Conservation (phyloP, 2,797 vertebrate genomes). For the Acipenser oxyrinchus region DNA sequence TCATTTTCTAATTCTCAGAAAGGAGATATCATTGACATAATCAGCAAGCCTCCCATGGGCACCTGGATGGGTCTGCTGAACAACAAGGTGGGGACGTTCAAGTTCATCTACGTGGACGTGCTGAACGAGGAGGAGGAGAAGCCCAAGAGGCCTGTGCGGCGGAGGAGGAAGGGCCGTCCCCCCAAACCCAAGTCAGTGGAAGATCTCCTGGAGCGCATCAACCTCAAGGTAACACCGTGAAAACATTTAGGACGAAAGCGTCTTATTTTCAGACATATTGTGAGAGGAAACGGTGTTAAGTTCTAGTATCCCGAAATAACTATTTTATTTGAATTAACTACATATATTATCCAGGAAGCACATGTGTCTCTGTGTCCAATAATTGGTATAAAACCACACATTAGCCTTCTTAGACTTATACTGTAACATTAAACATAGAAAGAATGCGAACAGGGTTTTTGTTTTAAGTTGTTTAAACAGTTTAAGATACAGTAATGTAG, state of each 20-base stretch:
- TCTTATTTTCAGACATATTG: too few species aligned
- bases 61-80: slow-evolving; percentile 98
- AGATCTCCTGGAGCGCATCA: slow-evolving; percentile 89
- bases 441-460: too few species aligned
- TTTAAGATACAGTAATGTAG: too few species aligned
- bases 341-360: too few species aligned
- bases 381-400: too few species aligned
- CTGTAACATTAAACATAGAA: too few species aligned
- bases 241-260: neutral
- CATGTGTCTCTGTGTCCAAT: too few species aligned
- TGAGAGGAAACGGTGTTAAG: too few species aligned
- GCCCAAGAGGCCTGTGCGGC: slow-evolving; percentile 80
- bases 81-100: slow-evolving; percentile 98
- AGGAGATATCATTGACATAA: slow-evolving; percentile 95
- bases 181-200: slow-evolving; percentile 93
- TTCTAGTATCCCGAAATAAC: too few species aligned
- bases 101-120: slow-evolving; percentile 97
- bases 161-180: slow-evolving; percentile 79
- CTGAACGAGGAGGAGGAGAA: slow-evolving; percentile 89
- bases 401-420: too few species aligned
- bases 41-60: slow-evolving; percentile 97
- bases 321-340: too few species aligned
- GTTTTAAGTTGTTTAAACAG: too few species aligned
- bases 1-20: slow-evolving; percentile 51
- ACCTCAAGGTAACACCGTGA: slow-evolving; percentile 73